Evolutionary conservation across 2,797 vertebrate species (phyloP), one percentile per base, ranked within the genome.

Genomic region (Hyperoplus immaculatus): DNA sequence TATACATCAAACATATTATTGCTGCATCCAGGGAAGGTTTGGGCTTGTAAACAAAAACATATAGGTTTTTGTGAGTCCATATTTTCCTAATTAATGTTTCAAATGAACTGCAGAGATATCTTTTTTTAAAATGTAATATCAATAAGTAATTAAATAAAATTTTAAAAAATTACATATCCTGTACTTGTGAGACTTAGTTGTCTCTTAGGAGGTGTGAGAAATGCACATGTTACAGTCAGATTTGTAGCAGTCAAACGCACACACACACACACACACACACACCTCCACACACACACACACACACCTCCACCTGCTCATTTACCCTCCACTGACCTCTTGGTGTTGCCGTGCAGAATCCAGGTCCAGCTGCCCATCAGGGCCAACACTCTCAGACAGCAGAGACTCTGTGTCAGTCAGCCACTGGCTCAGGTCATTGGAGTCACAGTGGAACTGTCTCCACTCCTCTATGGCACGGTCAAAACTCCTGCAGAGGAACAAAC

Each of bases 401-500:
- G 66, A 88, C 84, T 99, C 97, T 0, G 96, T 95, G 77, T 99
- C 96, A 0, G 84, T 90, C 77, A 97, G 75, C 98, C 98, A 98
- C 89, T 97, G 97, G 9, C 92, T 94, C 39, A 99, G 87, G 77
- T 99, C 97, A 2, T 92, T 97, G 69, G 97, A 93, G 71, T 99
- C 97, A 49, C 96, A 96, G 77, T 99, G 97, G 85, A 99, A 98
- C 79, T 95, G 96, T 38, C 96, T 94, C 97, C 98, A 98, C 5
- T 93, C 96, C 87, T 98, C 97, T 2, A 97, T 1, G 0, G 96
- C 94, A 6, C 93, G 92, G 46, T 98, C 97, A 51, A 97, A 98
- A 72, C 80, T 88, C 89, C 95, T 96, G 83, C 60, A 73, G 42
- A 49, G 67, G 4, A 53, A 70, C 51, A 69, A n/a, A n/a, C 14